Conservation (phyloP, 2,888 invertebrate species). For the Eupeodes latifasciatus region DNA sequence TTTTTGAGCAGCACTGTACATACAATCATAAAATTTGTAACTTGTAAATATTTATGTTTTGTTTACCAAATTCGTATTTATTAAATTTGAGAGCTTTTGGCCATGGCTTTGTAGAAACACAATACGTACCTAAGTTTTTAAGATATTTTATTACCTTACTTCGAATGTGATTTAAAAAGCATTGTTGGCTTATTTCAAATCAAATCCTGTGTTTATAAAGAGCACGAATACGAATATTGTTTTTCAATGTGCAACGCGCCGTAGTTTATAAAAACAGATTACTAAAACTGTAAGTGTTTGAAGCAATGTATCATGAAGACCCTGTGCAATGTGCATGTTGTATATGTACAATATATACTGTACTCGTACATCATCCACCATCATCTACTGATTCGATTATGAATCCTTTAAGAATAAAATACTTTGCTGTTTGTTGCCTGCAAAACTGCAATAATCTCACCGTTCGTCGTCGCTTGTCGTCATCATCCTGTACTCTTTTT, state of each 20-base stretch:
- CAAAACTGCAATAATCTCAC: constrained; percentile 40
- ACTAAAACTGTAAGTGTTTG: neutral
- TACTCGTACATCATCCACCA: constrained; percentile 10
- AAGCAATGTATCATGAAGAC: constrained; percentile 48
- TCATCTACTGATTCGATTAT: constrained; percentile 65
- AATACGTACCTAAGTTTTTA: too few species aligned
- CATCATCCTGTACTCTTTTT: constrained; percentile 4
- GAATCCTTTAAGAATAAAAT: constrained; percentile 71
- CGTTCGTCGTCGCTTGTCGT: too few species aligned
- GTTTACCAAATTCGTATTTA: too few species aligned
- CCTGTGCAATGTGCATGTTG: constrained; percentile 15
- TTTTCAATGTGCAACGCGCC: neutral
- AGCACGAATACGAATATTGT: neutral
- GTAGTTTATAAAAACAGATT: neutral
- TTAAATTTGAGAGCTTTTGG: too few species aligned
- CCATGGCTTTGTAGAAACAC: too few species aligned
- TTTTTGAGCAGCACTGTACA: too few species aligned
- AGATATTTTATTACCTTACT: too few species aligned
- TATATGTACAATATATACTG: neutral
- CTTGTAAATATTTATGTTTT: too few species aligned
- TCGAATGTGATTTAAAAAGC: neutral
- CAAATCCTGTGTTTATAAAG: neutral
- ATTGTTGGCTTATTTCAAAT: neutral
- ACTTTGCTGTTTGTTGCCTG: constrained; percentile 67
- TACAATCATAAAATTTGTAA: too few species aligned